Evolutionary conservation across 2,888 invertebrate genomes (phyloP).

Genomic region (Eumerus sabulonum): DNA sequence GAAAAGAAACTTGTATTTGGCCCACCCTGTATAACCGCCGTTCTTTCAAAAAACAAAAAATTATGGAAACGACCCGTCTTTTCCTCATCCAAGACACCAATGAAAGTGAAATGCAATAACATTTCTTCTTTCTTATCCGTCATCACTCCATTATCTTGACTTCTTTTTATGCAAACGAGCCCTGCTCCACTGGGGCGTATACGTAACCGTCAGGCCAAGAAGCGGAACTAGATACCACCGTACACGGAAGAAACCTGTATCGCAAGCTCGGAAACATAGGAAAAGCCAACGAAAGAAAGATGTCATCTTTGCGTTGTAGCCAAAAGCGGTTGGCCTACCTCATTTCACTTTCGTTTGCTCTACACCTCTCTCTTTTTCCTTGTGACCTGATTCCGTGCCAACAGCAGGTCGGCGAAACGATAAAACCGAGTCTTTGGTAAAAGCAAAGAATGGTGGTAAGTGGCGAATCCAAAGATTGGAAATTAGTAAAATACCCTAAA

Average conservation of each 20-base stretch:
- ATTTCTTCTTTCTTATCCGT: background rate
- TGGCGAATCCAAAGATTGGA: conserved; percentile 39
- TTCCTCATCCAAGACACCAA: conserved; percentile 13
- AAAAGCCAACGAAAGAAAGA: conserved; percentile 36
- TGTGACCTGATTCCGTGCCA: conserved; percentile 63
- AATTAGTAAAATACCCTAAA: conserved; percentile 62
- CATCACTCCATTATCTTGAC: too few species aligned
- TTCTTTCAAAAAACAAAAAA: too few species aligned
- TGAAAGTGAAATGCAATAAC: conserved; percentile 61
- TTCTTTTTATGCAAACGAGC: conserved; percentile 47
- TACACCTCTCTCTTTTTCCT: conserved; percentile 38
- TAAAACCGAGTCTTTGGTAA: too few species aligned
- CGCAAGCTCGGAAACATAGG: conserved; percentile 8
- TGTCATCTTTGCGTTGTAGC: conserved; percentile 47
- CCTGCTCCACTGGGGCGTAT: conserved; percentile 64
- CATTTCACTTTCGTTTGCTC: conserved; percentile 65
- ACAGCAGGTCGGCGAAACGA: conserved; percentile 37
- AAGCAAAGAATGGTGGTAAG: conserved; percentile 1
- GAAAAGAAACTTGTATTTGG: too few species aligned
- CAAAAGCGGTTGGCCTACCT: conserved; percentile 38
- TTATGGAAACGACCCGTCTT: background rate
- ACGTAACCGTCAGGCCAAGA: conserved; percentile 55
- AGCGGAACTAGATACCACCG: conserved; percentile 59
- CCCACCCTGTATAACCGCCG: too few species aligned
- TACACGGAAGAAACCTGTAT: conserved; percentile 49